Conservation (phyloP, 2,113 vertebrate genomes). For the Haemorhous mexicanus region DNA sequence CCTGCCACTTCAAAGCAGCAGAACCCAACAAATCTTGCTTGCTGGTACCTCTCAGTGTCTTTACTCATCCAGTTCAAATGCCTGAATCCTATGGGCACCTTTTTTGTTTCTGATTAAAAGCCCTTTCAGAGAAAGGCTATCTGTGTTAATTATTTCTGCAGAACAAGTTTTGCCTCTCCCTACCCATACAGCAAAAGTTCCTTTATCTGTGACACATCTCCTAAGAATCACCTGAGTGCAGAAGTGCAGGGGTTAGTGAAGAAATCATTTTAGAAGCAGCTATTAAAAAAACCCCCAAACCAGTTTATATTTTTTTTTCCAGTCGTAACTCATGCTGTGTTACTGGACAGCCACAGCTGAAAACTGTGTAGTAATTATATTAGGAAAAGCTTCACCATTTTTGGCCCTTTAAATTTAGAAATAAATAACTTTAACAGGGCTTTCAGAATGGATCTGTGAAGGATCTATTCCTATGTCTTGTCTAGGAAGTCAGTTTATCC, state of each 20-base stretch:
- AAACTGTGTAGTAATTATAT: not conserved
- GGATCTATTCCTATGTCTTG: not conserved
- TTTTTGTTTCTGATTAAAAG: not conserved
- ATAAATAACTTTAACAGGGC: not conserved
- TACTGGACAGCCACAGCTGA: not conserved
- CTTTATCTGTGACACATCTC: not conserved
- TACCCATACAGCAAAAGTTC: not conserved
- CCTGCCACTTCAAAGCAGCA: not conserved
- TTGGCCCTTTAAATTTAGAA: not conserved
- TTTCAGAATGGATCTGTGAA: not conserved
- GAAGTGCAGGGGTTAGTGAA: not conserved
- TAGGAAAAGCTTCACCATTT: not conserved
- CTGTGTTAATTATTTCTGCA: not conserved
- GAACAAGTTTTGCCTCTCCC: not conserved
- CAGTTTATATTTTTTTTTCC: not conserved
- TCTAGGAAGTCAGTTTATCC: not conserved
- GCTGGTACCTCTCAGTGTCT: accelerated
- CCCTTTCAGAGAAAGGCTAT: not conserved
- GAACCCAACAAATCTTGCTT: not conserved
- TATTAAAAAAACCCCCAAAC: not conserved
- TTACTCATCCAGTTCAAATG: not conserved
- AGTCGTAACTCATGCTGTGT: not conserved
- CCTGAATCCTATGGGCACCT: not conserved
- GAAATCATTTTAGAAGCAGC: not conserved
- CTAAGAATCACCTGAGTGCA: not conserved